Base-by-base conservation (phyloP, 2,797 vertebrate genomes). In the Anguilla marmorata region DNA sequence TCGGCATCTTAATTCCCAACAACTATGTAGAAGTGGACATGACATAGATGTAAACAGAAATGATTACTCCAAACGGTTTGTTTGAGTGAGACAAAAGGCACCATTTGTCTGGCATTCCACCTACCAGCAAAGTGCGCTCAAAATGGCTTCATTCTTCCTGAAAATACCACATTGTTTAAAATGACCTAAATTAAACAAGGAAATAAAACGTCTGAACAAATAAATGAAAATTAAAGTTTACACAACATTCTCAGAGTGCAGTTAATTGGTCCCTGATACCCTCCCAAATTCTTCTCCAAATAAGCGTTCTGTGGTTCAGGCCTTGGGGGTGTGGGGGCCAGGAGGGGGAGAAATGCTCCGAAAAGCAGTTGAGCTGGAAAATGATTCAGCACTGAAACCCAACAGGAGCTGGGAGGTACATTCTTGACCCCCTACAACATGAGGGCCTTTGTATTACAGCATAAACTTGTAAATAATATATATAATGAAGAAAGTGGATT, bases 71-170 rank as follows among this genome's bases (percentile, higher is more conserved):
- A 52, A 84, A 72, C 63, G 60, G 82, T 58, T 45, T 79, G 66
- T 30, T 85, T 41, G 24, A 85, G 52, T 50, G 54, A 85, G 66
- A 88, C 52, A 76, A 84, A 88, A 88, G 87, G 87, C 87, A 88
- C 83, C 87, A 88, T 88, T 85, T 88, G 50, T 74, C 87, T 88
- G 87, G 87, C 87, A 33, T 76, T 88, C 83, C 19, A 52, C 63
- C 66, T 45, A 76, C 87, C 87, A 87, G 52, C 87, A 88, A 84
- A 88, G 83, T 88, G 87, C 83, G 54, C 60, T 85, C 87, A 85
- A 88, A 88, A 88, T 88, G 87, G 87, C 87, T 88, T 88, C 83
- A 85, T 88, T 88, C 87, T 88, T 88, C 87, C 87, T 88, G 84
- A 85, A 88, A 84, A 85, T 85, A 85, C 84, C 83, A 88, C 83